Evolutionary conservation across 2,888 invertebrate genomes (phyloP).

Genomic region (Caenorhabditis sp.): DNA sequence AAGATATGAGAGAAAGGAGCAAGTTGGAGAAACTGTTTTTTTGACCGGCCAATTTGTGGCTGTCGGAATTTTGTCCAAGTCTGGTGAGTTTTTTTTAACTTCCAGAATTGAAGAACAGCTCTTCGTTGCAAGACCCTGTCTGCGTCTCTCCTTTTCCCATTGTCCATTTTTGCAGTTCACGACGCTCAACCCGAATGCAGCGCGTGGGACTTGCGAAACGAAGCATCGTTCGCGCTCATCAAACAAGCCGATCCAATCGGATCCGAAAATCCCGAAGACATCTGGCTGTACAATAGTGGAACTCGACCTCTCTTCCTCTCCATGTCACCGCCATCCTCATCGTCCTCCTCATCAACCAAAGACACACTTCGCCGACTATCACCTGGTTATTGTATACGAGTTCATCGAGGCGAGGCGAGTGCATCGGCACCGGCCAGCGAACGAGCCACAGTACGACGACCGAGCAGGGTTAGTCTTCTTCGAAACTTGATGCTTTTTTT

Average conservation of each 20-base stretch:
- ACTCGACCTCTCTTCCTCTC: slow-evolving; percentile 66
- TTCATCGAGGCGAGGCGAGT: slow-evolving; percentile 56
- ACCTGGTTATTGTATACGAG: slow-evolving; percentile 69
- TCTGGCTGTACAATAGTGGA: slow-evolving; percentile 70
- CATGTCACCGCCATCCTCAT: slow-evolving; percentile 51
- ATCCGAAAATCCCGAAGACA: slow-evolving; percentile 63
- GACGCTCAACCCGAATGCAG: slow-evolving; percentile 66
- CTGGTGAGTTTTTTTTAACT: too few relatives aligned
- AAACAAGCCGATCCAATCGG: slow-evolving; percentile 61
- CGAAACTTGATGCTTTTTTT: too few relatives aligned
- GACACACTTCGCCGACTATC: slow-evolving; percentile 66
- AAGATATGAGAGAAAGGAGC: slow-evolving; percentile 65
- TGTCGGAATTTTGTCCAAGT: slow-evolving; percentile 42
- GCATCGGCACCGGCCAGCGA: slow-evolving; percentile 39
- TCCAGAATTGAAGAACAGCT: too few relatives aligned
- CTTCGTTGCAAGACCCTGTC: slow-evolving; percentile 10
- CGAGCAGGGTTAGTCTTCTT: slow-evolving; percentile 29
- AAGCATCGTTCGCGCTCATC: slow-evolving; percentile 65
- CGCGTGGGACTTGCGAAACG: slow-evolving; percentile 64
- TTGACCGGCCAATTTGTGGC: slow-evolving; percentile 65
- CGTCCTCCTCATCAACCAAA: slow-evolving; percentile 49
- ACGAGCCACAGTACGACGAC: slow-evolving; percentile 32
- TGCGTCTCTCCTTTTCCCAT: not conserved
- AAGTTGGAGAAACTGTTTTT: slow-evolving; percentile 63
- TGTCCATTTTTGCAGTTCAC: slow-evolving; percentile 48